Evolutionary conservation across 2,888 invertebrate genomes (phyloP).

Genomic region (Embidobia sp.): DNA sequence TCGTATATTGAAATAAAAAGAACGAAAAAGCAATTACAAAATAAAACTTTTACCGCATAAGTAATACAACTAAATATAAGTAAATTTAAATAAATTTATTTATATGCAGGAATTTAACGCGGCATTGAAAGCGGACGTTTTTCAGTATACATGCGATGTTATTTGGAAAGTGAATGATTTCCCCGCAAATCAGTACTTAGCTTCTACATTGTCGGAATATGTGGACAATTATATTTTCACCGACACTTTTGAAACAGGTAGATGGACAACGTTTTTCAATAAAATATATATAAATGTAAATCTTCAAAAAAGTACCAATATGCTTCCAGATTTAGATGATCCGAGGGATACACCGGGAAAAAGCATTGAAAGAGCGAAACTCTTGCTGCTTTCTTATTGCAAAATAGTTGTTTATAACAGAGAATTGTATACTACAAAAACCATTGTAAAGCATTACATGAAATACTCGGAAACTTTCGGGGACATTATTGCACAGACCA

Average conservation of each 20-base stretch:
- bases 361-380: not conserved
- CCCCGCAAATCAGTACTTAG: not conserved
- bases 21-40: no score
- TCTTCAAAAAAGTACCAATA: not conserved
- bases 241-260: conserved; percentile 2
- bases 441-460: conserved; percentile 5
- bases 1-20: no score
- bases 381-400: not conserved
- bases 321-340: not conserved
- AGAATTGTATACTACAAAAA: not conserved
- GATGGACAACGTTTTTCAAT: no score
- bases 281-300: not conserved
- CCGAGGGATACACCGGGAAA: not conserved
- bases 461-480: not conserved
- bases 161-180: conserved; percentile 3
- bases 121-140: conserved; percentile 1
- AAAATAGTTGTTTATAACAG: conserved; percentile 10
- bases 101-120: not conserved
- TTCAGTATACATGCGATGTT: conserved; percentile 17
- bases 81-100: no score
- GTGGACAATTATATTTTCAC: conserved; percentile 12
- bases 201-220: not conserved
- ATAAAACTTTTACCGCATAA: no score
- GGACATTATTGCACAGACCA: not conserved
- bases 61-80: no score